Evolutionary conservation across 2,797 vertebrate species (phyloP).

Genomic region (Botia almorhae): DNA sequence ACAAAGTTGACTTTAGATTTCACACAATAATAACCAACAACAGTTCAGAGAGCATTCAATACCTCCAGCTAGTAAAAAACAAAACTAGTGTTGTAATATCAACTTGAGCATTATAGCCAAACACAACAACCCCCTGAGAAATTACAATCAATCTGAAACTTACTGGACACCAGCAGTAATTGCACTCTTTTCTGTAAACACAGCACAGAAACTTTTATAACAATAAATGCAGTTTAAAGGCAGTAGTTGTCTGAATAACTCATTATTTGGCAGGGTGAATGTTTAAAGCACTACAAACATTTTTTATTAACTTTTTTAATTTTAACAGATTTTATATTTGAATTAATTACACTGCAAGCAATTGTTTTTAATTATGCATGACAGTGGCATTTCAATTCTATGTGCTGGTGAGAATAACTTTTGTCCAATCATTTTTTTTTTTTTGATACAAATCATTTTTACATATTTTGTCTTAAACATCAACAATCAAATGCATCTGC

Average conservation of each 20-base stretch:
- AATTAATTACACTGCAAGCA: background rate
- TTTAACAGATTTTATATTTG: no score
- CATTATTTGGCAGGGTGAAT: conserved; percentile 9
- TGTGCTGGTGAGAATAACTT: conserved; percentile 10
- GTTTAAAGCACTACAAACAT: conserved; percentile 13
- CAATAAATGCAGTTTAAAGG: background rate
- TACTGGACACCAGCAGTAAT: no score
- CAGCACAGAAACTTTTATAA: conserved; percentile 8
- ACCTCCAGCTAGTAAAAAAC: background rate
- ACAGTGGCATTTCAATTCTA: background rate
- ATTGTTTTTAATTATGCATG: background rate
- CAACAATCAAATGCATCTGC: conserved; percentile 16
- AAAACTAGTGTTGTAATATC: background rate
- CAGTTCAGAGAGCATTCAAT: background rate
- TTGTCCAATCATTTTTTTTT: no score
- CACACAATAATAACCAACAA: background rate
- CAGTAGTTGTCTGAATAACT: background rate
- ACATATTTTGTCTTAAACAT: background rate
- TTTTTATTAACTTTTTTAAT: background rate
- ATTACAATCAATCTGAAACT: no score
- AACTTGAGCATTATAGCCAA: background rate
- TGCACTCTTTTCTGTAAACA: conserved; percentile 1
- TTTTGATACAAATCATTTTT: no score
- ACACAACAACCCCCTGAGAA: background rate
- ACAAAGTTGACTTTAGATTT: background rate